Percentiles rank a stretch among this genome's conserved stretches.
These are phyloP conservation scores for Silurus glanis DNA, from an alignment of 2,113 vertebrate species.

Conservation along the genomic window DNA sequence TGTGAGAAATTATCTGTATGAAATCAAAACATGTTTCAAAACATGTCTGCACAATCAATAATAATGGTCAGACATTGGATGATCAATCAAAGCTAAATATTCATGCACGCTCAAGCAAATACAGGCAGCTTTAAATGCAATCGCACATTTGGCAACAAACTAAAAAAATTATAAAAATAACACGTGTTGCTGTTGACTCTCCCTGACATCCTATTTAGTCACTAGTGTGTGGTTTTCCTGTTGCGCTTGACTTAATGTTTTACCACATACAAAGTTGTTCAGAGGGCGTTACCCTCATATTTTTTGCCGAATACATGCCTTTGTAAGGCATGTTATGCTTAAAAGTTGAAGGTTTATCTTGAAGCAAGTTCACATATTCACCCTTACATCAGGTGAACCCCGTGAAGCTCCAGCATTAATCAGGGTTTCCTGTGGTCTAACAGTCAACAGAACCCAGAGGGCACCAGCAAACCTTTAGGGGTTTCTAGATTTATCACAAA, in stretches of 20 bases:
- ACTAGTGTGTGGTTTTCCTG: slow-evolving; percentile 47
- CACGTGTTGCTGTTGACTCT: background rate
- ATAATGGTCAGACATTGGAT: background rate
- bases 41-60: background rate
- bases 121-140: background rate
- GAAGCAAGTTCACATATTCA: background rate
- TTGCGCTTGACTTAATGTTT: slow-evolving; percentile 18
- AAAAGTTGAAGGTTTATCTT: background rate
- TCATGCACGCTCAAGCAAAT: background rate
- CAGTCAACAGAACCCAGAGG: background rate
- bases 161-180: no score
- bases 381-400: background rate
- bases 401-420: background rate
- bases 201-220: slow-evolving; percentile 18
- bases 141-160: background rate
- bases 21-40: slow-evolving; percentile 33
- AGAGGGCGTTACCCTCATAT: background rate
- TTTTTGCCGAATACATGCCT: background rate
- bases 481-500: background rate
- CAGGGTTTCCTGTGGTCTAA: slow-evolving; percentile 29
- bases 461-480: background rate
- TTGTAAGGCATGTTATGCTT: background rate
- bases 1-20: slow-evolving; percentile 45
- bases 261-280: background rate
- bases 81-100: background rate